Conservation (phyloP, 2,113 vertebrate genomes). For the Ornithorhynchus anatinus region DNA sequence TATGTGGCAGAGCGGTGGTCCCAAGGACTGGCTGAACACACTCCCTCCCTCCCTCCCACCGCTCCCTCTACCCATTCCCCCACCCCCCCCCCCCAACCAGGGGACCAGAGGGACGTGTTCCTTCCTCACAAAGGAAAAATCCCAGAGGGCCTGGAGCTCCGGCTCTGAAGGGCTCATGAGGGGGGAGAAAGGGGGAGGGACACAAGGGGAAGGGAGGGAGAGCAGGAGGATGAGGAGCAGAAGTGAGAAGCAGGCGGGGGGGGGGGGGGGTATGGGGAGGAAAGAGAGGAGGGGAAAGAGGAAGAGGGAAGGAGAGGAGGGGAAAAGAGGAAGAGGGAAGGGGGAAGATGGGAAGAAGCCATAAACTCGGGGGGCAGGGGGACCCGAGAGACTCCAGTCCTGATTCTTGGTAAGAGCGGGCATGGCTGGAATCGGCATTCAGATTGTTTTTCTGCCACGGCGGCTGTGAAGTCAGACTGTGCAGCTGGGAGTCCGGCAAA, state of each 20-base stretch:
- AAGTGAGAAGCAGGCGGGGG: fast-evolving
- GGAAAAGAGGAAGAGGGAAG: neutral
- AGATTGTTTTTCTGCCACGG: too few relatives aligned
- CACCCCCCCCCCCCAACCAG: neutral
- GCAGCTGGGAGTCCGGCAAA: too few relatives aligned
- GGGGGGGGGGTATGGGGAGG: fast-evolving
- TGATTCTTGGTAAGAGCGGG: neutral
- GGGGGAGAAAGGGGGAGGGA: neutral
- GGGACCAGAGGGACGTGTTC: too few relatives aligned
- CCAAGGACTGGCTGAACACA: neutral
- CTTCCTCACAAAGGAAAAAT: too few relatives aligned
- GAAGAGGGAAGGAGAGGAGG: neutral
- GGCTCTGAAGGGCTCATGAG: neutral
- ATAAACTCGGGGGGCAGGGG: neutral
- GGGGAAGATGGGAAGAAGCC: neutral
- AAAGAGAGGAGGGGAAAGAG: neutral
- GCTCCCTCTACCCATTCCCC: fast-evolving
- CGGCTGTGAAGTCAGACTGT: too few relatives aligned
- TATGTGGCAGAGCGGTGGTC: neutral
- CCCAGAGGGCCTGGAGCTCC: fast-evolving
- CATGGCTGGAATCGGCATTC: neutral
- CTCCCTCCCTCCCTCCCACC: neutral
- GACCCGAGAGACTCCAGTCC: neutral
- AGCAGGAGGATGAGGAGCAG: fast-evolving
- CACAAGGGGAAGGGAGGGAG: neutral